A percentile compares a stretch with the other conserved stretches of the same genome.
phyloP scores from a whole-genome alignment of 2,888 invertebrate genomes.

The Hydropsyche betteni region DNA sequence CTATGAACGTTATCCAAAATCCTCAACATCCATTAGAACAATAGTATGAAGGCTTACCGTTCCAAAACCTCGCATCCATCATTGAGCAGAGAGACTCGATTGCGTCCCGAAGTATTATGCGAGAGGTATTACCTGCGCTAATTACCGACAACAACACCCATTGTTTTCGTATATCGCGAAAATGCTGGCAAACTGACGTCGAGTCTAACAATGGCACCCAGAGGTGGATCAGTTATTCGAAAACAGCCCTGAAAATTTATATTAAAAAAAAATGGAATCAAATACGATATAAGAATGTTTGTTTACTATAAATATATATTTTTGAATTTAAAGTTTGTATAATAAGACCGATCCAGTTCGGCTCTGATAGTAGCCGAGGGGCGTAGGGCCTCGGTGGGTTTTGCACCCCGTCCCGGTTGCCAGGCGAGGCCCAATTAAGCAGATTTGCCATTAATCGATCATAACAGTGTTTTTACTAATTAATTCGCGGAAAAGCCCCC shows the following conservation, averaged over 20 bases:
- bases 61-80: too few relatives aligned
- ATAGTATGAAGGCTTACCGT: neutral
- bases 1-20: too few relatives aligned
- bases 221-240: neutral
- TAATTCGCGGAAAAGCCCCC: conserved; percentile 39
- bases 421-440: conserved; percentile 44
- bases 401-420: conserved; percentile 22
- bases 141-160: conserved; percentile 44
- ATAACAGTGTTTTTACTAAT: conserved; percentile 45
- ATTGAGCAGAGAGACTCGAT: too few relatives aligned
- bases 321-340: too few relatives aligned
- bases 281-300: neutral
- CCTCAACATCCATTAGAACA: neutral
- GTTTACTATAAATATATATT: too few relatives aligned
- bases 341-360: too few relatives aligned
- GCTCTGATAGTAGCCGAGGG: neutral
- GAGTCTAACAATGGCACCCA: neutral
- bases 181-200: conserved; percentile 43
- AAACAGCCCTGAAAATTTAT: neutral
- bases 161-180: conserved; percentile 45
- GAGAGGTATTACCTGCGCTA: conserved; percentile 30
- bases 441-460: conserved; percentile 45
- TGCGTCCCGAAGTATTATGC: neutral
- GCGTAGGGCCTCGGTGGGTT: neutral
- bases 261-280: neutral